Conservation (phyloP, 2,888 invertebrate genomes). For the Opisthograptis luteolata region DNA sequence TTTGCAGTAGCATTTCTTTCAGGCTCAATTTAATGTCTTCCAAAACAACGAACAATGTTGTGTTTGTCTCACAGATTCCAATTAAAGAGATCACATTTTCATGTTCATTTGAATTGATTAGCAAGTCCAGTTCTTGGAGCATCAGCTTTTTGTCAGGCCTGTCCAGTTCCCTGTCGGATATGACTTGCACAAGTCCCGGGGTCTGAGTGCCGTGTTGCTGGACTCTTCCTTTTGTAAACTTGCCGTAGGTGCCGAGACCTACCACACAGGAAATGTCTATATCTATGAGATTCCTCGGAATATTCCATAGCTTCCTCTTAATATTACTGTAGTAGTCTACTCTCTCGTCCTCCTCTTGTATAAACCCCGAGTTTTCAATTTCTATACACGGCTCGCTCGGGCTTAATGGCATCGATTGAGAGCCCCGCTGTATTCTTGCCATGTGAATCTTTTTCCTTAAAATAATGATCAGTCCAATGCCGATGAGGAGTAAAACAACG, state of each 20-base stretch:
- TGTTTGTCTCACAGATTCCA: constrained; percentile 91
- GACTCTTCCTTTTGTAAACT: constrained; percentile 89
- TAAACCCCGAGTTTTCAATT: constrained; percentile 91
- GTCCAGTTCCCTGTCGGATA: constrained; percentile 83
- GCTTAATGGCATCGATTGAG: constrained; percentile 86
- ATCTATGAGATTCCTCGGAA: constrained; percentile 88
- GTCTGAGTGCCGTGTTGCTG: constrained; percentile 84
- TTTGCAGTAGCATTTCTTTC: constrained; percentile 88
- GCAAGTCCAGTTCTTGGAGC: constrained; percentile 88
- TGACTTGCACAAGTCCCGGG: constrained; percentile 86
- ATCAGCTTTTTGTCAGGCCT: constrained; percentile 80
- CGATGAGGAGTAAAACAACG: constrained; percentile 87
- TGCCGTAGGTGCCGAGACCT: constrained; percentile 91
- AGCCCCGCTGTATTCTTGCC: constrained; percentile 74
- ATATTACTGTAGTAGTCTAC: constrained; percentile 89
- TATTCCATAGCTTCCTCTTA: constrained; percentile 89
- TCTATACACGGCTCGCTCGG: constrained; percentile 92
- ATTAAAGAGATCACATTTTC: constrained; percentile 89
- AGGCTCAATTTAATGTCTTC: constrained; percentile 88
- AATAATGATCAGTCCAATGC: constrained; percentile 86
- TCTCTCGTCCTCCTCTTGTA: constrained; percentile 88
- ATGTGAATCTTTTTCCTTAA: constrained; percentile 77
- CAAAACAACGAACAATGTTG: constrained; percentile 89
- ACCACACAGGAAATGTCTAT: constrained; percentile 88
- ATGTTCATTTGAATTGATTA: constrained; percentile 88